A percentile compares a stretch with the other conserved stretches of the same genome.
Conservation (phyloP, 1,140 invertebrate species). For the Rhynchophorus ferrugineus region DNA sequence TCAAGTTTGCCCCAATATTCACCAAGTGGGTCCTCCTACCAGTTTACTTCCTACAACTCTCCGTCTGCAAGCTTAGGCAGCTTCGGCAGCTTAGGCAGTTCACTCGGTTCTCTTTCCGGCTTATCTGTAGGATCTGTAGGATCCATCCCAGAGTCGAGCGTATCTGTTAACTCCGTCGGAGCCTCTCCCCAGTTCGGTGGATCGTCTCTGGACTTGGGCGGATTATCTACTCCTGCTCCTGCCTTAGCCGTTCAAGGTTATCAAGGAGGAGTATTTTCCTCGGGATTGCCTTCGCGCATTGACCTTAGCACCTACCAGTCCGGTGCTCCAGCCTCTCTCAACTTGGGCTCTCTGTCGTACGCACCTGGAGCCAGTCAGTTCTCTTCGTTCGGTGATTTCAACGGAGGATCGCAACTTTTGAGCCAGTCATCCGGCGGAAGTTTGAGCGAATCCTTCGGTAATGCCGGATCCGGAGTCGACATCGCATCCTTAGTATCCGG, state of each 20-base stretch:
- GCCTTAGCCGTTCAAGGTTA: not conserved
- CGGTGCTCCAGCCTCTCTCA: not conserved
- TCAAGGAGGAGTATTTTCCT: not conserved
- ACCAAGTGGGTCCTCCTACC: not conserved
- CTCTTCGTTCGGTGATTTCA: not conserved
- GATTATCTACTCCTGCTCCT: not conserved
- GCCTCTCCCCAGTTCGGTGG: not conserved
- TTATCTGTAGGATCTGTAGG: no score
- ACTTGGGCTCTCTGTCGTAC: not conserved
- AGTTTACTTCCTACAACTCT: no score
- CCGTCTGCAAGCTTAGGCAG: no score
- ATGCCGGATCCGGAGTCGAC: not conserved
- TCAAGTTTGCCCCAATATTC: not conserved
- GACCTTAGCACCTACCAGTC: no score
- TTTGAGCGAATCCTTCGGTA: slow-evolving; percentile 13
- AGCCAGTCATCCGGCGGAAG: slow-evolving; percentile 10
- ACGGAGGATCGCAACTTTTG: not conserved
- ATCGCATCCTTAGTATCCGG: no score
- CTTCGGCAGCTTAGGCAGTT: no score
- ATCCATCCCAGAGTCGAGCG: no score
- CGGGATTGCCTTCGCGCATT: not conserved
- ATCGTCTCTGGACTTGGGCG: not conserved
- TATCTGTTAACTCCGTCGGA: not conserved
- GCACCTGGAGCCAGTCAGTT: not conserved
- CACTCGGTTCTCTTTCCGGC: no score